Evolutionary conservation across 2,797 vertebrate genomes (phyloP).

Genomic region (Rhabdophis nuchalis): DNA sequence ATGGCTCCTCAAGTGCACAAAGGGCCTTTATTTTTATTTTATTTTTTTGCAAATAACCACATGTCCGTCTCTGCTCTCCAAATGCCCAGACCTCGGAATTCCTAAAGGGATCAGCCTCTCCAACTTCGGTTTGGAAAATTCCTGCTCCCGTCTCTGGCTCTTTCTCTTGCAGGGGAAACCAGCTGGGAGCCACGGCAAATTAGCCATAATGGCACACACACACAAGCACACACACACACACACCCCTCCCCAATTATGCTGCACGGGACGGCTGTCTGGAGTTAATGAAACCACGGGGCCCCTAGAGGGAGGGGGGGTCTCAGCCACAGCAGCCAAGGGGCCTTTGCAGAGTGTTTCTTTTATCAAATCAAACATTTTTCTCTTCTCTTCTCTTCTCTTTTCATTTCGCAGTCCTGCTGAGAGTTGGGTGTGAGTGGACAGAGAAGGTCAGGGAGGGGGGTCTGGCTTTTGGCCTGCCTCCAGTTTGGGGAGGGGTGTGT

Average conservation of each 20-base stretch:
- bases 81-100: background rate
- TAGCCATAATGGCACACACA: background rate
- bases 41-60: background rate
- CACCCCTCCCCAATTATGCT: background rate
- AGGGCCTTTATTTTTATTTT: accelerated
- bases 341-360: too few relatives aligned
- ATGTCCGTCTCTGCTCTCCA: background rate
- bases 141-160: background rate
- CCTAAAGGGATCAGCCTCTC: too few relatives aligned
- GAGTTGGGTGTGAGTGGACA: background rate
- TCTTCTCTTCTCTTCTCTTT: too few relatives aligned
- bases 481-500: background rate
- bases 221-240: too few relatives aligned
- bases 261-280: too few relatives aligned
- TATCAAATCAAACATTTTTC: background rate
- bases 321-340: background rate
- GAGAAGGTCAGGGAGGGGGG: background rate
- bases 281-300: background rate
- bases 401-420: background rate
- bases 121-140: too few relatives aligned
- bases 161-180: background rate
- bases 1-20: background rate
- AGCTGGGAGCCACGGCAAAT: background rate
- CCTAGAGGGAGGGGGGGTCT: background rate
- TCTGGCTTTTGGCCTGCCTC: background rate